Conservation (phyloP, 2,797 vertebrate species). For the Corythornis leucogaster region DNA sequence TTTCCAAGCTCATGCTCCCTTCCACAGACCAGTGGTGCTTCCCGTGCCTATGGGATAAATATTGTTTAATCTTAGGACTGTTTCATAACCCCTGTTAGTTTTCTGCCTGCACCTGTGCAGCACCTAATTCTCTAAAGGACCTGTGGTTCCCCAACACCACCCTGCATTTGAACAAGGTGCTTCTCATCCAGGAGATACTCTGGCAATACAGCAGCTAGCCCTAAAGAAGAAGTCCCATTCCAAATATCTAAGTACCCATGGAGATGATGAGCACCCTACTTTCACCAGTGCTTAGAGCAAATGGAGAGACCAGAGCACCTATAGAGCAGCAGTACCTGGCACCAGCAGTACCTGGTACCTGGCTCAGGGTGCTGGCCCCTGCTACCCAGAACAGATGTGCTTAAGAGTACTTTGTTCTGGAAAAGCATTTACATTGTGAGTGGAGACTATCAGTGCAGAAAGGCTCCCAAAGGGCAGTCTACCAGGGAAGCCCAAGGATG, state of each 20-base stretch:
- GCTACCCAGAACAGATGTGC: not conserved
- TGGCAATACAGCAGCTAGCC: not conserved
- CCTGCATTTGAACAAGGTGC: not conserved
- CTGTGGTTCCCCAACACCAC: not conserved
- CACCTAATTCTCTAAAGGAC: not conserved
- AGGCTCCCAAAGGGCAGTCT: not conserved
- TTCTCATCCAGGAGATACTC: not conserved
- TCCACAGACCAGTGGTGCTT: conserved; percentile 14
- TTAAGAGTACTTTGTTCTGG: not conserved
- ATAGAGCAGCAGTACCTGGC: not conserved
- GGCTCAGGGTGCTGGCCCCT: not conserved
- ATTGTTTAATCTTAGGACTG: not conserved
- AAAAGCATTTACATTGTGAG: not conserved
- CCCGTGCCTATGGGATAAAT: not conserved
- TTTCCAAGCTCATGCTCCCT: conserved; percentile 59
- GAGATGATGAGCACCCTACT: rapidly evolving
- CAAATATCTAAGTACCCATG: not conserved
- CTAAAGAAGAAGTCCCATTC: not conserved
- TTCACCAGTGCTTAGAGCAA: not conserved
- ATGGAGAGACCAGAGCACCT: not conserved
- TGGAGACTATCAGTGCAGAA: not conserved
- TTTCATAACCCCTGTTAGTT: not conserved
- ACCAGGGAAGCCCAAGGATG: not conserved
- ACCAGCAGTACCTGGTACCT: not conserved
- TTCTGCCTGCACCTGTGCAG: not conserved